Conservation (phyloP, 2,888 invertebrate genomes). For the Drosophila eohydei region DNA sequence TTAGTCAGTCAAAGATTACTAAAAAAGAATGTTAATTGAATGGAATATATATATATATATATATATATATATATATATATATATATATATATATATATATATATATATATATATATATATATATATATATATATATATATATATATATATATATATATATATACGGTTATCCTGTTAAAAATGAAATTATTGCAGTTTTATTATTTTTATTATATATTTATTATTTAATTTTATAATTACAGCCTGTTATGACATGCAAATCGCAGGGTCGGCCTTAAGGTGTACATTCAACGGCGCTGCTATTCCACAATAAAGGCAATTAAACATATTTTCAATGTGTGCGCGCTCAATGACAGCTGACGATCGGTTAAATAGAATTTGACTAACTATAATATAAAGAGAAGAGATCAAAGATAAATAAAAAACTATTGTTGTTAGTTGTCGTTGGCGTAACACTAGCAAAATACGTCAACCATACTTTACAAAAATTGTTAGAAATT, state of each 20-base stretch:
- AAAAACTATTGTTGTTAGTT: conserved; percentile 34
- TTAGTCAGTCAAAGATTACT: background rate
- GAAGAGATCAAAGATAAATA: conserved; percentile 13
- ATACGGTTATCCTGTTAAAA: background rate
- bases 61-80: too few relatives aligned
- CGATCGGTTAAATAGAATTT: conserved; percentile 53
- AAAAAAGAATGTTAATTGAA: background rate
- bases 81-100: too few relatives aligned
- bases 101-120: too few relatives aligned
- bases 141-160: background rate
- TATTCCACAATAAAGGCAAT: conserved; percentile 10
- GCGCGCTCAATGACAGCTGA: conserved; percentile 34
- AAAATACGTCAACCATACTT: conserved; percentile 52
- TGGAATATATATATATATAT: background rate
- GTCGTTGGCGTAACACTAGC: conserved; percentile 40
- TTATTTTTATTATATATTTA: conserved; percentile 27
- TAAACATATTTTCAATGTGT: conserved; percentile 27
- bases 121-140: background rate
- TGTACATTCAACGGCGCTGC: conserved; percentile 36
- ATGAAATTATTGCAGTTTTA: conserved; percentile 15
- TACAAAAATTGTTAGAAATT: conserved; percentile 43
- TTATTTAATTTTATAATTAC: conserved; percentile 43
- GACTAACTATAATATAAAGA: conserved; percentile 43
- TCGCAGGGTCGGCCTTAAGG: conserved; percentile 38
- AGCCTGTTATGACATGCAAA: conserved; percentile 40